These are phyloP conservation scores for Pseudococcus jackbeardsleyi DNA, from an alignment of 2,888 invertebrate genomes.

Conservation along the genomic window DNA sequence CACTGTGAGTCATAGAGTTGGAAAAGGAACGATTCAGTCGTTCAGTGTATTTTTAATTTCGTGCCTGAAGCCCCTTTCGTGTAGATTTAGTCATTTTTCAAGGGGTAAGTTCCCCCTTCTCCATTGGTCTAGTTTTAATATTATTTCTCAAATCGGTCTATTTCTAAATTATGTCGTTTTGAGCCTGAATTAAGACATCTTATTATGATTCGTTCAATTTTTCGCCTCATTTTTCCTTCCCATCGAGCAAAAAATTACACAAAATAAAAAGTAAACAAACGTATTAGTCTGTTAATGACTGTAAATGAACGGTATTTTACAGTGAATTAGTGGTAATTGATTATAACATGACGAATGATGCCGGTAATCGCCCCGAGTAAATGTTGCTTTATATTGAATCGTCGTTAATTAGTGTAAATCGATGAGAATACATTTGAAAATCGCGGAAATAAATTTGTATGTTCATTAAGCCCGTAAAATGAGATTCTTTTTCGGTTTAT, in stretches of 20 bases:
- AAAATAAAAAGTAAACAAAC: background rate
- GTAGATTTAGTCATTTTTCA: too few relatives aligned
- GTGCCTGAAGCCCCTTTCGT: too few relatives aligned
- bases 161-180: too few relatives aligned
- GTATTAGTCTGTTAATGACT: background rate
- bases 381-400: slow-evolving; percentile 1
- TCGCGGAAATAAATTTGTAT: background rate
- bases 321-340: background rate
- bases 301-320: background rate
- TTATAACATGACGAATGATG: background rate
- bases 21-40: too few relatives aligned
- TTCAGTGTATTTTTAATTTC: too few relatives aligned
- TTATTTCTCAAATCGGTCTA: too few relatives aligned
- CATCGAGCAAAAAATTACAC: background rate
- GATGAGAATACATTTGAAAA: background rate
- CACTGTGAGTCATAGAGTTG: too few relatives aligned
- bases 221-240: background rate
- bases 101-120: too few relatives aligned
- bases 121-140: too few relatives aligned
- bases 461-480: background rate
- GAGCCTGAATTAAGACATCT: too few relatives aligned
- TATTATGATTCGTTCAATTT: background rate
- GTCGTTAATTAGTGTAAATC: background rate
- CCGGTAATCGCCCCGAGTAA: background rate
- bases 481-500: background rate